These are phyloP conservation scores for Mystacides longicornis DNA, from an alignment of 2,888 invertebrate species.

Conservation along the genomic window DNA sequence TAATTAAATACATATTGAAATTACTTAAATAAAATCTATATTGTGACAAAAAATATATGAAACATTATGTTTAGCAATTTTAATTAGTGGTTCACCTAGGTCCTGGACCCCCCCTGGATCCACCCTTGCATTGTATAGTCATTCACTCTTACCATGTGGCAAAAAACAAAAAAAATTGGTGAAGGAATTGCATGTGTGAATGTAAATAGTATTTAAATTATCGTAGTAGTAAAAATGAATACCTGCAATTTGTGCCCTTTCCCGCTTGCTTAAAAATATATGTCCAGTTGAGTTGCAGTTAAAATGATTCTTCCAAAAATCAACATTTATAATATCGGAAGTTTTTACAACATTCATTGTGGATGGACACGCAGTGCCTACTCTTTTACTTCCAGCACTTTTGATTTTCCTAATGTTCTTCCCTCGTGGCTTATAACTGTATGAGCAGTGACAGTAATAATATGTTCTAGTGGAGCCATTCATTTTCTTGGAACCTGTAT, in stretches of 20 bases:
- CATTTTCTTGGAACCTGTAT: background rate
- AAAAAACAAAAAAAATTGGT: background rate
- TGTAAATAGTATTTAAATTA: background rate
- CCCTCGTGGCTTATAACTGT: background rate
- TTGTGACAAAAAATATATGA: too few relatives aligned
- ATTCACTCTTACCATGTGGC: background rate
- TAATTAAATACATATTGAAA: too few relatives aligned
- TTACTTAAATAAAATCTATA: too few relatives aligned
- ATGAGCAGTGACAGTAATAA: background rate
- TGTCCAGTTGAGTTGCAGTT: background rate
- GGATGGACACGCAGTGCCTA: background rate
- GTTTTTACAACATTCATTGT: background rate
- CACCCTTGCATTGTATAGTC: too few relatives aligned
- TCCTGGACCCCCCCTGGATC: too few relatives aligned
- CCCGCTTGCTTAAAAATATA: background rate
- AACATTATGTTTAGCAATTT: too few relatives aligned
- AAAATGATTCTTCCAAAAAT: background rate
- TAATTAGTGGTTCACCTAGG: too few relatives aligned
- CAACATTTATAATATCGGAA: background rate
- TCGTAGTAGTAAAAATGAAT: too few relatives aligned
- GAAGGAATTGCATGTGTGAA: background rate
- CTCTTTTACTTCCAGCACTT: background rate
- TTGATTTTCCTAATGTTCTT: background rate
- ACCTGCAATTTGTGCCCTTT: background rate
- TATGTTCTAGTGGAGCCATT: background rate